These are phyloP conservation scores for Uria aalge DNA, from an alignment of 2,113 vertebrate genomes.

Conservation along the genomic window DNA sequence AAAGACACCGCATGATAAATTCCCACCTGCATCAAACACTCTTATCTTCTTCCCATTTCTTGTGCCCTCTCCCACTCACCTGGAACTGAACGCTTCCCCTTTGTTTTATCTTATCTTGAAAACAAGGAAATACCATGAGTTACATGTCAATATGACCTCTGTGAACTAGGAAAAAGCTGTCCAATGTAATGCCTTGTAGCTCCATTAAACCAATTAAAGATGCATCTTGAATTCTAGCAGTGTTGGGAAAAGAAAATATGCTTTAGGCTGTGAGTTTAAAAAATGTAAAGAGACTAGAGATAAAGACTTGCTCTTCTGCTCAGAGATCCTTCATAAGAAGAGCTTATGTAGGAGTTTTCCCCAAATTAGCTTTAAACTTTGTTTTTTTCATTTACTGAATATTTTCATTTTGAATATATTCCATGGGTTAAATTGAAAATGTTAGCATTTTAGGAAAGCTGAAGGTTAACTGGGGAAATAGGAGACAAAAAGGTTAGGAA, in stretches of 20 bases:
- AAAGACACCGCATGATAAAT: conserved; percentile 43
- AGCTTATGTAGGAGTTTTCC: background rate
- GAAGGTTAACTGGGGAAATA: background rate
- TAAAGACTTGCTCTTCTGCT: background rate
- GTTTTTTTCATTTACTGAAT: background rate
- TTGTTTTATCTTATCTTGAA: conserved; percentile 78
- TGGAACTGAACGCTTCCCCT: conserved; percentile 82
- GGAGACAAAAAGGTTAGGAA: background rate
- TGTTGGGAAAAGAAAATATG: conserved; percentile 42
- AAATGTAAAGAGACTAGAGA: background rate
- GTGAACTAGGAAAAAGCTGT: conserved; percentile 73
- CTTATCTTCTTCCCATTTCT: conserved; percentile 75
- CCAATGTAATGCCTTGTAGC: conserved; percentile 52
- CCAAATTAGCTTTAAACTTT: background rate
- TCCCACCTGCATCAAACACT: conserved; percentile 72
- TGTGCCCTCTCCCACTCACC: conserved; percentile 74
- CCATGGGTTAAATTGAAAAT: background rate
- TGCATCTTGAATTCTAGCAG: conserved; percentile 40
- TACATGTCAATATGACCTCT: conserved; percentile 83
- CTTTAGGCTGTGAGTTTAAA: conserved; percentile 23
- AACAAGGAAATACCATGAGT: conserved; percentile 80
- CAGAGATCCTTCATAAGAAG: background rate
- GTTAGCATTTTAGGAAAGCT: background rate
- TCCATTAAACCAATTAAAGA: conserved; percentile 71
- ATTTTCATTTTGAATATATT: background rate